phyloP scores from a whole-genome alignment of 2,113 vertebrate species.

The Actenoides hombroni region DNA sequence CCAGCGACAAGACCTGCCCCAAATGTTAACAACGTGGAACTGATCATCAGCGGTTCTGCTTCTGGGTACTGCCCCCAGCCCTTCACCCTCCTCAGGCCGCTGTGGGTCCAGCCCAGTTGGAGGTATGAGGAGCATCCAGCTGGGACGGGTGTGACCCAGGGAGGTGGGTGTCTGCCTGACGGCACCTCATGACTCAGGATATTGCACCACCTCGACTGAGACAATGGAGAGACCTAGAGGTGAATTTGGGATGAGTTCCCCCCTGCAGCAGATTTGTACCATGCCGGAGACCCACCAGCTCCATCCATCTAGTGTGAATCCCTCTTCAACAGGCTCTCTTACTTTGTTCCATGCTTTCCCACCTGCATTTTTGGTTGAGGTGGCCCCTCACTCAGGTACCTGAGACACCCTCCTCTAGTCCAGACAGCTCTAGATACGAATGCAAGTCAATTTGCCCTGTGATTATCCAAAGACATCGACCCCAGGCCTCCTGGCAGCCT shows the following conservation, averaged over 20 bases:
- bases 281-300: rapidly evolving
- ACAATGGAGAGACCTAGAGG: background rate
- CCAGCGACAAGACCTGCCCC: background rate
- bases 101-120: rapidly evolving
- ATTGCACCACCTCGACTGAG: background rate
- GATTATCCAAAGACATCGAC: background rate
- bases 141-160: rapidly evolving
- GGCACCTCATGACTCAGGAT: background rate
- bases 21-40: rapidly evolving
- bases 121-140: background rate
- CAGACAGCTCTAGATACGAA: background rate
- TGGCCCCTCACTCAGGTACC: background rate
- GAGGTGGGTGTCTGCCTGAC: background rate
- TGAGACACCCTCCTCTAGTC: background rate
- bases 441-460: background rate
- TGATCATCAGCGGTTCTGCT: rapidly evolving
- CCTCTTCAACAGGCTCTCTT: background rate
- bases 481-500: background rate
- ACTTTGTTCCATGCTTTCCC: background rate
- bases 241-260: background rate
- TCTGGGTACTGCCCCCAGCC: background rate
- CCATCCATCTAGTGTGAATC: background rate
- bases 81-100: background rate
- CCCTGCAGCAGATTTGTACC: background rate
- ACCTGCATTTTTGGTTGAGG: background rate